A percentile compares a stretch with the other conserved stretches of the same genome.
phyloP scores from a whole-genome alignment of 2,113 vertebrate genomes.

The Pyrgilauda ruficollis region DNA sequence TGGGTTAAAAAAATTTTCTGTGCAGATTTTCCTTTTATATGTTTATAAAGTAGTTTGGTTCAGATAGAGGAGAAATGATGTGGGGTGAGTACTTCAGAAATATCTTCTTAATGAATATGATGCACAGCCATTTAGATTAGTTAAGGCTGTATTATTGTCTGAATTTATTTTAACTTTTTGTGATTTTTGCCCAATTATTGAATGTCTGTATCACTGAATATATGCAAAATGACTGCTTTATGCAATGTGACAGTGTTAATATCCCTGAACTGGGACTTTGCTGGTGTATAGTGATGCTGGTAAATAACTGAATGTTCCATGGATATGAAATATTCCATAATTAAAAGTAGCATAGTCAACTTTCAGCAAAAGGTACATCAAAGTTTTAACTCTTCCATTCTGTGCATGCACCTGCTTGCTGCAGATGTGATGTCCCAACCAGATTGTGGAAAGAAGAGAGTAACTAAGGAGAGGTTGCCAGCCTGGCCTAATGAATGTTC shows the following conservation, averaged over 20 bases:
- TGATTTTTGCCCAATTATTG: not conserved
- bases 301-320: not conserved
- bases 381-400: not conserved
- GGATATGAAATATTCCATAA: not conserved
- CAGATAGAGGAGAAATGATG: not conserved
- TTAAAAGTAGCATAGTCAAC: not conserved
- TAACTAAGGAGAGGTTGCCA: not conserved
- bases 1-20: not conserved
- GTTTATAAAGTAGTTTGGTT: not conserved
- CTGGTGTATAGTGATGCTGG: not conserved
- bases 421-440: not conserved
- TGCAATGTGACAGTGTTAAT: not conserved
- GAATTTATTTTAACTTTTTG: not conserved
- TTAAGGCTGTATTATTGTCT: not conserved
- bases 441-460: not conserved
- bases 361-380: not conserved
- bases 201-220: not conserved
- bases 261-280: not conserved
- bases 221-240: not conserved
- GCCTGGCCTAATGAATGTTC: not conserved
- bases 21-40: not conserved
- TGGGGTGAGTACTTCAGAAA: not conserved
- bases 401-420: not conserved
- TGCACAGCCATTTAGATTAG: not conserved
- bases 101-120: not conserved